A percentile compares a stretch with the other conserved stretches of the same genome.
Conservation (phyloP, 2,888 invertebrate genomes). For the Dynastes grantii region DNA sequence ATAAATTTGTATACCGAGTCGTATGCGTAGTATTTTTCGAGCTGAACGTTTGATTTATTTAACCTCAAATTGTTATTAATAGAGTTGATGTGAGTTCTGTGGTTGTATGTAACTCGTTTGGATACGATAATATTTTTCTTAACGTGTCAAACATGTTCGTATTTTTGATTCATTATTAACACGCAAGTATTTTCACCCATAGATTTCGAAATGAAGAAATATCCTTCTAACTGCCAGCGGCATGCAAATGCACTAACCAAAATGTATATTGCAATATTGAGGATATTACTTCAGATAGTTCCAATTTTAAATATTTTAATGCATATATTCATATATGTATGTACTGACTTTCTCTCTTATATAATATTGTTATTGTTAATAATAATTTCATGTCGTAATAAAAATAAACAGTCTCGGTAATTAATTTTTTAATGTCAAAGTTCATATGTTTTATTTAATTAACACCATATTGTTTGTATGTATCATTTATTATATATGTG, state of each 20-base stretch:
- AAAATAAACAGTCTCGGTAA: conserved; percentile 6
- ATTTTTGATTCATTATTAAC: too few relatives aligned
- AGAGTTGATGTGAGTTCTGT: too few relatives aligned
- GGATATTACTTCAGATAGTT: conserved; percentile 10
- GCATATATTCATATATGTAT: neutral
- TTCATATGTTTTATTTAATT: neutral
- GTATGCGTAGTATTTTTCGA: neutral
- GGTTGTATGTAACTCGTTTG: too few relatives aligned
- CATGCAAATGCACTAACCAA: too few relatives aligned
- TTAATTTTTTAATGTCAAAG: conserved; percentile 24
- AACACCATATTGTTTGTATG: neutral
- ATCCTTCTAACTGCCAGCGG: too few relatives aligned
- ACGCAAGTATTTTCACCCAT: too few relatives aligned
- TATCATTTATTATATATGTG: neutral
- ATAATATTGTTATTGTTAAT: neutral
- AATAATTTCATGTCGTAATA: conserved; percentile 9
- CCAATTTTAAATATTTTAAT: neutral
- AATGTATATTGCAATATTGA: neutral
- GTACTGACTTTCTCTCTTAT: neutral
- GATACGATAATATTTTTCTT: too few relatives aligned
- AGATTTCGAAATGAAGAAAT: too few relatives aligned
- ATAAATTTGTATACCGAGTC: neutral
- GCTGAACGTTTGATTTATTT: neutral
- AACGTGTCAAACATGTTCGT: too few relatives aligned
- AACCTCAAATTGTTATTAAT: neutral